Evolutionary conservation across 1,140 invertebrate genomes (phyloP).

Genomic region (Drosophila obscura): DNA sequence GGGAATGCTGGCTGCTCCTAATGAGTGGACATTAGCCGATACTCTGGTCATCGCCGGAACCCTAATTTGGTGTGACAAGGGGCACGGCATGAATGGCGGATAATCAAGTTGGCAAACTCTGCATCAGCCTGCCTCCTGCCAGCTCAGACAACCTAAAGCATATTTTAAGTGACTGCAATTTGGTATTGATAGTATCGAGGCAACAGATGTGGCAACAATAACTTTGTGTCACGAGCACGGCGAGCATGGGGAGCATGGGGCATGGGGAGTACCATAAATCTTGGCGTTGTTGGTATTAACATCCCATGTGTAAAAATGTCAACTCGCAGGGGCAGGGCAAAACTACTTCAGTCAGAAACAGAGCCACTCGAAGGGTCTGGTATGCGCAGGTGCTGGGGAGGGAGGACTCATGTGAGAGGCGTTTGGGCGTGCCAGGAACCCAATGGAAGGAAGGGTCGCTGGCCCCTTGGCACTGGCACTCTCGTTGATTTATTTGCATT

Average conservation of each 20-base stretch:
- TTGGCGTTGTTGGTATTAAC: conserved; percentile 9
- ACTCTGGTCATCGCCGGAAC: conserved; percentile 18
- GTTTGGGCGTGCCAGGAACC: conserved; percentile 23
- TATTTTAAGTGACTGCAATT: conserved; percentile 73
- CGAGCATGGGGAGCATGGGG: neutral
- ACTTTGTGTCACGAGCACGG: conserved; percentile 13
- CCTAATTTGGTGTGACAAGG: conserved; percentile 50
- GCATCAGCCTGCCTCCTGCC: neutral
- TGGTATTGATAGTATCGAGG: conserved; percentile 67
- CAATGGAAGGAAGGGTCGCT: neutral
- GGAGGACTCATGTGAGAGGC: conserved; percentile 7
- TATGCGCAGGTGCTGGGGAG: neutral
- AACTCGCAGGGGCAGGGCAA: conserved; percentile 7
- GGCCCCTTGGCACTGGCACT: conserved; percentile 22
- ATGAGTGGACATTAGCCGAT: conserved; percentile 71
- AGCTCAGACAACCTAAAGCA: conserved; percentile 39
- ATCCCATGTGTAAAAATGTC: conserved; percentile 31
- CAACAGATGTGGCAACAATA: conserved; percentile 59
- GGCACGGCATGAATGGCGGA: conserved; percentile 10
- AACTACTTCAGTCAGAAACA: conserved; percentile 40
- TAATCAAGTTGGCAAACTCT: conserved; percentile 60
- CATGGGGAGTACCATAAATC: conserved; percentile 17
- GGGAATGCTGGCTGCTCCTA: conserved; percentile 45
- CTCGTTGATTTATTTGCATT: conserved; percentile 65
- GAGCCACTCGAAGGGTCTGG: conserved; percentile 12